Evolutionary conservation across 2,888 invertebrate species (phyloP), one percentile per base, ranked within the genome.

Genomic region (Apamea crenata): DNA sequence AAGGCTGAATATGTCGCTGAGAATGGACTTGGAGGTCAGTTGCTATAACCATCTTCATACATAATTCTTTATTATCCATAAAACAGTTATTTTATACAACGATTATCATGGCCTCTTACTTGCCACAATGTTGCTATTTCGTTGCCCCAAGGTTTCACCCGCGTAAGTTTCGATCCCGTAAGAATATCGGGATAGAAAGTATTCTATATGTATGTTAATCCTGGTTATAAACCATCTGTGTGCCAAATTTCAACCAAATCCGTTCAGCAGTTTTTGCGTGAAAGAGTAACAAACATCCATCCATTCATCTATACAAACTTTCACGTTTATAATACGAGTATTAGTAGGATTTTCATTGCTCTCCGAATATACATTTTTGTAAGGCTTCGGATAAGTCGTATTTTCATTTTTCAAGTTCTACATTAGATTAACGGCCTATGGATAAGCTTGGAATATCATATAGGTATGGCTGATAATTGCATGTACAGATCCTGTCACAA

Each of bases 1-100:
- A 99, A 99, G 97, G 98, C 98, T 0, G 97, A 98, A 90, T 99
- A 99, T 92, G 99, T 99, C 1, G 98, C 98, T 56, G 98, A 99
- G 82, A 98, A 98, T 87, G 98, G 98, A 75, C 97, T 99, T 44
- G 99, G 99, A 89, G 99, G 99, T 92, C 90, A 93, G 90, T 65
- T 6, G 1, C 12, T 29, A 29, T 2, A 59, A 56, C 56, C 56
- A 56, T 25, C 56, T 56, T 56, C n/a, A n/a, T 12, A 59, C 12
- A 12, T 56, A 25, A 25, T 50, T 53, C 8, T 21, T 7, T 56
- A 12, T n/a, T n/a, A 14, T 59, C 14, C 14, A 59, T 14, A 14
- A 59, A 59, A 59, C 5, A 59, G 14, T n/a, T n/a, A n/a, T 12
- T 59, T 6, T n/a, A 59, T 14, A 14, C 59, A n/a, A 25, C n/a